A percentile compares a stretch with the other conserved stretches of the same genome.
These are phyloP conservation scores for Helobdella robusta DNA, from an alignment of 2,888 invertebrate species.

Conservation along the genomic window DNA sequence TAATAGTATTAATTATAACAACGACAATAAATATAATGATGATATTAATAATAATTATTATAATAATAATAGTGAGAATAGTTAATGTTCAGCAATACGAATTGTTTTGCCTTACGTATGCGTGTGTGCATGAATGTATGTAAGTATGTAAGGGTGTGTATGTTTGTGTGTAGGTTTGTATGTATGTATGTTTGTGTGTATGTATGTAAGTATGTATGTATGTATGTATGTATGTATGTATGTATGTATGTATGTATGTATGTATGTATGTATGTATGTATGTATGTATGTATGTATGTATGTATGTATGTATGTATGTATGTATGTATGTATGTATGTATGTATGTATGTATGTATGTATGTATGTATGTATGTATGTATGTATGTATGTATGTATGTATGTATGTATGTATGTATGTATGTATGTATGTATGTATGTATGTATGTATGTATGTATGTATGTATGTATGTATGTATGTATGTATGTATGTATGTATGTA, in stretches of 20 bases:
- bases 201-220: slow-evolving; percentile 22
- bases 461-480: no score
- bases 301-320: slow-evolving; percentile 24
- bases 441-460: no score
- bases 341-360: slow-evolving; percentile 25
- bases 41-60: no score
- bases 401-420: slow-evolving; percentile 6
- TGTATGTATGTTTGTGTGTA: slow-evolving; percentile 18
- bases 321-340: slow-evolving; percentile 23
- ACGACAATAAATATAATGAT: no score
- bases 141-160: slow-evolving; percentile 16
- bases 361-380: slow-evolving; percentile 22
- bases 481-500: no score
- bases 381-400: slow-evolving; percentile 7
- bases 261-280: slow-evolving; percentile 24
- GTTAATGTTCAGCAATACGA: no score
- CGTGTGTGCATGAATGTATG: slow-evolving; percentile 16
- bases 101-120: no score
- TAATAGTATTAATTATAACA: no score
- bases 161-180: slow-evolving; percentile 5
- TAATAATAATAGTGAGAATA: no score
- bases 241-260: slow-evolving; percentile 24
- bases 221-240: slow-evolving; percentile 23
- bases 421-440: no score
- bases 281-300: slow-evolving; percentile 23